These are phyloP conservation scores for Acipenser ruthenus DNA, from an alignment of 2,797 vertebrate species.

Conservation along the genomic window DNA sequence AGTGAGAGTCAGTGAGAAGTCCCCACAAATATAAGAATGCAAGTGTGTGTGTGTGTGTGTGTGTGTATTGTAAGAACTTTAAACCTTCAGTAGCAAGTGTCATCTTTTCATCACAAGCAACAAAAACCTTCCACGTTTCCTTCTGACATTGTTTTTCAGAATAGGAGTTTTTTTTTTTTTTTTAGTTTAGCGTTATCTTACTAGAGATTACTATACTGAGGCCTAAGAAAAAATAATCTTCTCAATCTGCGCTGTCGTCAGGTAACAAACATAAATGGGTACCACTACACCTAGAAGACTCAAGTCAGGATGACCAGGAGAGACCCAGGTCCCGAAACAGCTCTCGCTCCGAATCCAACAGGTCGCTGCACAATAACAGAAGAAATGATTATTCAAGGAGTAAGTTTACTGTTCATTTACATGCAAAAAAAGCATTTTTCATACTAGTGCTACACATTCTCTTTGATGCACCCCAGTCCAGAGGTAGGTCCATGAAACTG, in stretches of 20 bases:
- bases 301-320: conserved; percentile 57
- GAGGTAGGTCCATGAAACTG: neutral
- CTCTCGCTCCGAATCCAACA: conserved; percentile 52
- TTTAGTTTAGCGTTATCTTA: neutral
- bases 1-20: no score
- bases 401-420: conserved; percentile 50
- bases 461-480: neutral
- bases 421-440: neutral
- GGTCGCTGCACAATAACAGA: conserved; percentile 57
- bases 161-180: neutral
- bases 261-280: conserved; percentile 85
- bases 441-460: neutral
- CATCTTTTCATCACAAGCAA: no score
- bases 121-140: no score
- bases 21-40: no score
- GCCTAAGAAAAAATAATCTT: conserved; percentile 32
- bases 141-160: neutral
- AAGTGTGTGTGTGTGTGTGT: no score
- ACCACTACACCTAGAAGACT: conserved; percentile 73
- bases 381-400: conserved; percentile 65
- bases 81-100: no score
- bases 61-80: no score
- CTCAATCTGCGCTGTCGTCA: conserved; percentile 50
- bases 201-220: neutral
- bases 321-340: conserved; percentile 46